Evolutionary conservation across 2,888 invertebrate genomes (phyloP), one percentile per base, ranked within the genome.

Genomic region (Pimpla rufipes): DNA sequence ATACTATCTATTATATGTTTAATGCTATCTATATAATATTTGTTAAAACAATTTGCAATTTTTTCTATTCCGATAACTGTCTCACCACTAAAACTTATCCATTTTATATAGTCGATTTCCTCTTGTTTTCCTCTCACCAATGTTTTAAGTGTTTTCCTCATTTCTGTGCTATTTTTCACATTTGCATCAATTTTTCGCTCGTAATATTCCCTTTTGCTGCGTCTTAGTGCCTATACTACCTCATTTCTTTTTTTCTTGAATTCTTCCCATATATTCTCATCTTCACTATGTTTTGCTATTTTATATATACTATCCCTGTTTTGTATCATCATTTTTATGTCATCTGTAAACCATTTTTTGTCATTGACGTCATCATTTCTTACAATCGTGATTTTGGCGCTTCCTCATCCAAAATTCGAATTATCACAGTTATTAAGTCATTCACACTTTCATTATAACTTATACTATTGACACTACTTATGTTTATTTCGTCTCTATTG

Each of bases 321-420:
- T 37, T 62, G 37, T 62, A 62, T 62, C 7, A n/a, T n/a, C n/a
- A 37, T 16, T 40, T 37, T 62, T 62, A 62, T 62, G n/a, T 62
- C 62, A 5, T 40, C n/a, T n/a, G 37, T 62, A 16, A 59, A 62
- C 62, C 62, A 62, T 7, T 23, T 13, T 62, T 35, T 62, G 11
- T 40, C 40, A n/a, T 40, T 16, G 5, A 16, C n/a, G 0, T 37
- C n/a, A 7, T 37, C 16, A n/a, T 40, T 37, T 1, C 8, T 4
- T 40, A 8, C 37, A 5, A 62, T 13, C 7, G 5, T 37, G 16
- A 29, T 37, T 7, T 40, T 37, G 62, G 62, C 37, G 62, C 62
- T 37, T 62, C 62, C 7, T 11, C 16, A 16, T 62, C 62, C 29
- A 62, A n/a, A 7, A 62, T 18, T 37, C 16, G 35, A n/a, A 16